Evolutionary conservation across 2,113 vertebrate genomes (phyloP), one percentile per base, ranked within the genome.

Genomic region (Sinocyclocheilus maitianheensis): DNA sequence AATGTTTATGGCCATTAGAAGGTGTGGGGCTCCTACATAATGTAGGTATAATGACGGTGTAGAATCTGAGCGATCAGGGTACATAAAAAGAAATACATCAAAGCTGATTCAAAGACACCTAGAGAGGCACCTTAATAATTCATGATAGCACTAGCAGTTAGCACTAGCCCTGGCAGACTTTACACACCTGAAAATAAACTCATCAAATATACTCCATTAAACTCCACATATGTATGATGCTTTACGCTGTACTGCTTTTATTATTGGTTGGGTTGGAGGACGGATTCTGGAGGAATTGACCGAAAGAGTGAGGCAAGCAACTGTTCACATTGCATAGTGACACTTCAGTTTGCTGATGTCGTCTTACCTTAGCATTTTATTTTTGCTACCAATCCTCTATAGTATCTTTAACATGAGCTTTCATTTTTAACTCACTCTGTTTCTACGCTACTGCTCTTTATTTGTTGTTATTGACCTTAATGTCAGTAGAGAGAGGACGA

Each of bases 31-130:
- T 65, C 40, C n/a, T 22, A 43, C 58, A 80, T 46, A n/a, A n/a
- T 60, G 58, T n/a, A 60, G 20, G 58, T 67, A 13, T 81, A 46
- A 51, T 82, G n/a, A 53, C 30, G 10, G n/a, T 55, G 48, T 26
- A 55, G 48, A 34, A 77, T 77, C 24, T 77, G 24, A 8, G 46
- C 46, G n/a, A 77, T 77, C 75, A 53, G 11, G 18, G 8, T 71
- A 37, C 65, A 69, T 71, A 72, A 77, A 77, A 77, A 34, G 76
- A 77, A 55, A 77, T 26, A 55, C 24, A 77, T 55, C 48, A 77
- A 77, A 77, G 75, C 24, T 14, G n/a, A 46, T 22, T 8, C 40
- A 75, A 75, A 77, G 53, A 26, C 26, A 77, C 76, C 51, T 55
- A 55, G 48, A 51, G 74, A 34, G 46, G 16, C 3, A 34, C 48